These are phyloP conservation scores for Oncorhynchus tshawytscha DNA, from an alignment of 2,113 vertebrate genomes.

Conservation along the genomic window DNA sequence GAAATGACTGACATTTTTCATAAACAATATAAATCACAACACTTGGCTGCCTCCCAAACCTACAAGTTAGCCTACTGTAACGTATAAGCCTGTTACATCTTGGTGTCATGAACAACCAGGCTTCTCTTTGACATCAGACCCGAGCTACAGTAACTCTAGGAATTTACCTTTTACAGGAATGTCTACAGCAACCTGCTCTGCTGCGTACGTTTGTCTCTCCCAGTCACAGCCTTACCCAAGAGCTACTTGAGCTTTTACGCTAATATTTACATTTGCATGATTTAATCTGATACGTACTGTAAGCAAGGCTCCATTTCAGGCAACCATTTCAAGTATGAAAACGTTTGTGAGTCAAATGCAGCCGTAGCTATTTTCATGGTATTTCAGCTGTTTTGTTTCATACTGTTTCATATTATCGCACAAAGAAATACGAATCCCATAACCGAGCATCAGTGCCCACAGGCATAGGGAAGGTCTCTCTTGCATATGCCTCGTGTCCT, in stretches of 20 bases:
- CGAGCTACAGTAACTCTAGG: slow-evolving; percentile 30
- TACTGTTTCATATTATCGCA: no score
- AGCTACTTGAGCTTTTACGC: not conserved
- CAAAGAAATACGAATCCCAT: no score
- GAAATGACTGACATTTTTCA: not conserved
- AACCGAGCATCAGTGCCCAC: no score
- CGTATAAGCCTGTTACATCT: not conserved
- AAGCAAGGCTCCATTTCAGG: no score
- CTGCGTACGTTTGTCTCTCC: slow-evolving; percentile 43
- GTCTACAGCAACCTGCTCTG: slow-evolving; percentile 19
- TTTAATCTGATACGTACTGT: no score
- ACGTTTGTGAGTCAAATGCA: no score
- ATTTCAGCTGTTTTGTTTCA: no score
- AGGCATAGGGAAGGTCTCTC: no score
- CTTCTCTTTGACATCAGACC: slow-evolving; percentile 19
- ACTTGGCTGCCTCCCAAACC: not conserved
- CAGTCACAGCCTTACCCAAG: not conserved
- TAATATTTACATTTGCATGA: no score
- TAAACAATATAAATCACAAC: not conserved
- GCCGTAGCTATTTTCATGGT: no score
- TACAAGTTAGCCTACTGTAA: not conserved
- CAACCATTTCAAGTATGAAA: no score
- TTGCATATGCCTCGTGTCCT: no score
- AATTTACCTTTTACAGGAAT: slow-evolving; percentile 35
- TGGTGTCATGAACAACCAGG: slow-evolving; percentile 21